A percentile compares a stretch with the other conserved stretches of the same genome.
These are phyloP conservation scores for Trypoxylus dichotomus DNA, from an alignment of 1,140 invertebrate genomes.

Conservation along the genomic window DNA sequence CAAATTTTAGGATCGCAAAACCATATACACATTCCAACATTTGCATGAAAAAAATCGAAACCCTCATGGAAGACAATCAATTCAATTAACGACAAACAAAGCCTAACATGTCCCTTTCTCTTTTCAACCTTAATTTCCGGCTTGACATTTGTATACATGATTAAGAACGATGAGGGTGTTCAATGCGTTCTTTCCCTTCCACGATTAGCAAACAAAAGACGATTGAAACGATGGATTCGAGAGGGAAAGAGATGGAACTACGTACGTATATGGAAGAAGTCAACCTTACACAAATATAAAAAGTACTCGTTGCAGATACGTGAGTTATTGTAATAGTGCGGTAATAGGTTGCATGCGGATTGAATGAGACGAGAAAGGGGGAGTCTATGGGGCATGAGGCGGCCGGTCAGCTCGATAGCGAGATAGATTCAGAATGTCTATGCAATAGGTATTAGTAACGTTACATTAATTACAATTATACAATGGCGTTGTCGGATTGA, in stretches of 20 bases:
- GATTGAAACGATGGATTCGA: not conserved
- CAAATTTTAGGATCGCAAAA: no score
- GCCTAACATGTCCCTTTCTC: slow-evolving; percentile 1
- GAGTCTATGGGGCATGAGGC: not conserved
- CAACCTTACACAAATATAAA: slow-evolving; percentile 1
- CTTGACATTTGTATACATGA: slow-evolving; percentile 16
- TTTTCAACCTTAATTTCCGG: slow-evolving; percentile 2
- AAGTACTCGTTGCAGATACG: not conserved
- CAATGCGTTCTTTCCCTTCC: not conserved
- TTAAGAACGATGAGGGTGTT: slow-evolving; percentile 17
- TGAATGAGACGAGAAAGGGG: not conserved
- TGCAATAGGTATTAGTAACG: slow-evolving; percentile 1
- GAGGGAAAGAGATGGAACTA: not conserved
- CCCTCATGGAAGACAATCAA: not conserved
- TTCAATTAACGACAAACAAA: not conserved
- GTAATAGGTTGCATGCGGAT: slow-evolving; percentile 1
- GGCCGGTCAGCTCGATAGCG: not conserved
- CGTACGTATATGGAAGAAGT: slow-evolving; percentile 2
- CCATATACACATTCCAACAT: not conserved
- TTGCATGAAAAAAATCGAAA: not conserved
- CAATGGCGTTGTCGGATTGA: slow-evolving; percentile 3
- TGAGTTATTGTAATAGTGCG: slow-evolving; percentile 11
- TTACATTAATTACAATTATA: slow-evolving; percentile 22
- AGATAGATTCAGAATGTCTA: not conserved
- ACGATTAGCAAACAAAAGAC: slow-evolving; percentile 19